phyloP scores from a whole-genome alignment of 2,888 invertebrate species.

The Penaeus monodon region DNA sequence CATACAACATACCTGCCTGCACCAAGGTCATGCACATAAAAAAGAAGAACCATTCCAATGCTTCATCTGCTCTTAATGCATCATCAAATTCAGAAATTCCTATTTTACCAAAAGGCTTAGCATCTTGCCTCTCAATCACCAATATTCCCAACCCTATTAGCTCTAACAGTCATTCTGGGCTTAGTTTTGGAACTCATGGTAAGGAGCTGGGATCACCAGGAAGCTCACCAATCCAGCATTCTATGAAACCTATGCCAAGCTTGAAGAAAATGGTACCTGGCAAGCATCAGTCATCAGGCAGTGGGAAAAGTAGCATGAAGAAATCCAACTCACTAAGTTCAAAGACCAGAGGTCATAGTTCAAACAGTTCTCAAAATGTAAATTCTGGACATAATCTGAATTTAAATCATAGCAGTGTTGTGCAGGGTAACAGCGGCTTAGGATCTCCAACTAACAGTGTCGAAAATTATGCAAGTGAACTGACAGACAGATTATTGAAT shows the following conservation, averaged over 20 bases:
- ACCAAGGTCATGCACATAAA: constrained; percentile 51
- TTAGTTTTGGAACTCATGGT: constrained; percentile 30
- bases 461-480: constrained; percentile 31
- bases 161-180: constrained; percentile 17
- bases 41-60: constrained; percentile 37
- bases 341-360: constrained; percentile 23
- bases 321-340: constrained; percentile 17
- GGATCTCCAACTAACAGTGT: constrained; percentile 14
- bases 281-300: constrained; percentile 33
- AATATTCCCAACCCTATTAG: constrained; percentile 60
- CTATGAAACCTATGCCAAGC: constrained; percentile 61
- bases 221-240: constrained; percentile 28
- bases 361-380: constrained; percentile 1
- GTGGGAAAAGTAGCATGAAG: constrained; percentile 28
- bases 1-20: constrained; percentile 51
- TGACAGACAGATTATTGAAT: constrained; percentile 28
- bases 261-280: constrained; percentile 59
- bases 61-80: background rate
- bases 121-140: constrained; percentile 61
- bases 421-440: constrained; percentile 14
- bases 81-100: constrained; percentile 40
- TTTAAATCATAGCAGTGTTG: constrained; percentile 5
- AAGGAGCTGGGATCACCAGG: constrained; percentile 29
- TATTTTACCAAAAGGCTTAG: constrained; percentile 59
- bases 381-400: constrained; percentile 18